Conservation (phyloP, 2,888 invertebrate genomes). For the Rapana venosa region DNA sequence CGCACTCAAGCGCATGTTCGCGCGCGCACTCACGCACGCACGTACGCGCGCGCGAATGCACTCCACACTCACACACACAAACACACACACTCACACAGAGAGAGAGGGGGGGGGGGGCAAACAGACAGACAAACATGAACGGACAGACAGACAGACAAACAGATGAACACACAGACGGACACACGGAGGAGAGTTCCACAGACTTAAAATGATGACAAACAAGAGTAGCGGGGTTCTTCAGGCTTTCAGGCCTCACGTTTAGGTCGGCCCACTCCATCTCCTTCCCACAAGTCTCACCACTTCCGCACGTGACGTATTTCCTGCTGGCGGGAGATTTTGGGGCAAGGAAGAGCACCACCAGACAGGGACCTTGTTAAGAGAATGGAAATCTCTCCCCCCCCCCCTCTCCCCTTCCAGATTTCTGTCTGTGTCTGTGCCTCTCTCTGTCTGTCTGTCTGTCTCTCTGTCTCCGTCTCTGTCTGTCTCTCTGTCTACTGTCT, state of each 20-base stretch:
- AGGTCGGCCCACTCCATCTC: background rate
- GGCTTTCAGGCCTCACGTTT: background rate
- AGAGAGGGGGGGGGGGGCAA: background rate
- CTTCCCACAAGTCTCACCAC: background rate
- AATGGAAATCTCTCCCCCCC: too few species aligned
- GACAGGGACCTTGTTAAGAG: too few species aligned
- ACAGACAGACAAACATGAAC: background rate
- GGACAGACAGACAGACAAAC: background rate
- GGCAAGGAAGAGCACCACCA: too few species aligned
- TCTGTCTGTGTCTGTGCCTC: background rate
- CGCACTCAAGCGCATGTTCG: too few species aligned
- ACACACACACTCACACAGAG: too few species aligned
- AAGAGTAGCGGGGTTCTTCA: background rate
- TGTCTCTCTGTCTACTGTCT: background rate
- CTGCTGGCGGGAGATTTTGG: background rate
- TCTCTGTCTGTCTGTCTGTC: background rate
- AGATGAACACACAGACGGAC: background rate
- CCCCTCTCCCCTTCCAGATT: background rate
- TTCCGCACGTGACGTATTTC: conserved; percentile 19
- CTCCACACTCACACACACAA: too few species aligned
- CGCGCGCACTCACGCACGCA: too few species aligned
- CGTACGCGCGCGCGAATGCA: too few species aligned
- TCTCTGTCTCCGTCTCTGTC: background rate
- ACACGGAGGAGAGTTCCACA: background rate
- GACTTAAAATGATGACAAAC: background rate